These are phyloP conservation scores for Tachina lurida DNA, from an alignment of 2,888 invertebrate species.

Conservation along the genomic window DNA sequence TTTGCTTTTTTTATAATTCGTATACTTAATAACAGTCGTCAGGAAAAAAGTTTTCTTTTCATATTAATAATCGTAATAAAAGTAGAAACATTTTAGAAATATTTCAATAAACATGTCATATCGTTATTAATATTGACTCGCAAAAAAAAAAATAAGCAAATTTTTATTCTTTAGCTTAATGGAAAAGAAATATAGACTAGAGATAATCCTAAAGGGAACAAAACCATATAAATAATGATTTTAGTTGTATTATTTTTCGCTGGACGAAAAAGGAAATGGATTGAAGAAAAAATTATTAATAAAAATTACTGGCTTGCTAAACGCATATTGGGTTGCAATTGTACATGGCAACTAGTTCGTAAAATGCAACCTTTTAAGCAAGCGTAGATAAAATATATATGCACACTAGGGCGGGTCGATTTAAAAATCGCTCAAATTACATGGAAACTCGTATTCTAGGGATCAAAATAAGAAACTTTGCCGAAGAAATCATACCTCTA, in stretches of 20 bases:
- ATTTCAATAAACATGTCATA: constrained; percentile 46
- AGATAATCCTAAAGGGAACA: constrained; percentile 15
- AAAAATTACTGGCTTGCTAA: not conserved
- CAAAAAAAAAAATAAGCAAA: not conserved
- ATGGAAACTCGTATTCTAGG: too few relatives aligned
- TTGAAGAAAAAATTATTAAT: not conserved
- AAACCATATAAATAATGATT: constrained; percentile 23
- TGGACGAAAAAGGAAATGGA: not conserved
- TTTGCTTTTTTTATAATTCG: not conserved
- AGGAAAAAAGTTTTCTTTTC: constrained; percentile 10
- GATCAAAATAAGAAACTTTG: too few relatives aligned
- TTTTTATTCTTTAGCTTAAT: not conserved
- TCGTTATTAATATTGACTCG: constrained; percentile 39
- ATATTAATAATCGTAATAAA: constrained; percentile 22
- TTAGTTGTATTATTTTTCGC: not conserved
- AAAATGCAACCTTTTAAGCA: too few relatives aligned
- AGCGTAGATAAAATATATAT: too few relatives aligned
- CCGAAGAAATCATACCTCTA: too few relatives aligned
- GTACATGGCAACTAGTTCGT: too few relatives aligned
- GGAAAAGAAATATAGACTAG: not conserved
- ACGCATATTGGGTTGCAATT: too few relatives aligned
- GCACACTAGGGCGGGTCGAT: too few relatives aligned
- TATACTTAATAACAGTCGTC: not conserved
- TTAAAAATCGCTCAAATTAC: too few relatives aligned
- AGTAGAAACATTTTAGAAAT: constrained; percentile 21